phyloP scores from a whole-genome alignment of 2,888 invertebrate species.

The Drosophila putrida region DNA sequence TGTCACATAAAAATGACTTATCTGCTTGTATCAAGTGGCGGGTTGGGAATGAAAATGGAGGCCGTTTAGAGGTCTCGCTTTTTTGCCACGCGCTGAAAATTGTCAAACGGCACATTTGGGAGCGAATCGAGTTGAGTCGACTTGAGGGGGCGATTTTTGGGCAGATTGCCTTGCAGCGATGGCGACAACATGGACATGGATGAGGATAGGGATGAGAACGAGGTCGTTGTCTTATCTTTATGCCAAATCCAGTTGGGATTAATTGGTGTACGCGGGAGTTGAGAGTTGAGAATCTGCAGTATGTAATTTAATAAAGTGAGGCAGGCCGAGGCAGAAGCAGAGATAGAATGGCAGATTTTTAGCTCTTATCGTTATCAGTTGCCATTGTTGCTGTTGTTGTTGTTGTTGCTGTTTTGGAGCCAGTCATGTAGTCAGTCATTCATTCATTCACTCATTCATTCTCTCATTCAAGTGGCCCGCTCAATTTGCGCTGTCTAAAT shows the following conservation, averaged over 20 bases:
- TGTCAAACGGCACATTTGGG: slow-evolving; percentile 68
- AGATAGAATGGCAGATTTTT: slow-evolving; percentile 10
- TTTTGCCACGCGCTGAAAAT: slow-evolving; percentile 74
- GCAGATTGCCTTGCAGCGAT: slow-evolving; percentile 64
- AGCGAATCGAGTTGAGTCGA: slow-evolving; percentile 13
- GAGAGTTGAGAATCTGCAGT: slow-evolving; percentile 58
- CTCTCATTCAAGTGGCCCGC: slow-evolving; percentile 73
- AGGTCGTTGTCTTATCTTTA: slow-evolving; percentile 73
- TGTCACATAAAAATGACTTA: slow-evolving; percentile 85
- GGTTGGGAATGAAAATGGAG: slow-evolving; percentile 60
- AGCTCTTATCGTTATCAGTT: slow-evolving; percentile 66
- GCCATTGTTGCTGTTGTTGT: slow-evolving; percentile 18
- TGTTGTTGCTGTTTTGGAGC: slow-evolving; percentile 25
- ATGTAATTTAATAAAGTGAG: slow-evolving; percentile 79
- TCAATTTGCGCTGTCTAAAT: slow-evolving; percentile 80
- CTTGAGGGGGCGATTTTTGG: slow-evolving; percentile 28
- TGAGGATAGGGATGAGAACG: slow-evolving; percentile 20
- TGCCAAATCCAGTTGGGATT: slow-evolving; percentile 81
- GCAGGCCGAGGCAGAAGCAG: slow-evolving; percentile 36
- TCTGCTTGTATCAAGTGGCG: slow-evolving; percentile 81
- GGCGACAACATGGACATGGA: slow-evolving; percentile 35
- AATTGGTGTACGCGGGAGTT: slow-evolving; percentile 66
- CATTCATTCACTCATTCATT: slow-evolving; percentile 54
- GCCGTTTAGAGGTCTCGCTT: slow-evolving; percentile 48
- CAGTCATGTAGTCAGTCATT: slow-evolving; percentile 38